A percentile compares a stretch with the other conserved stretches of the same genome.
phyloP scores from a whole-genome alignment of 1,140 invertebrate genomes.

The Leguminivora glycinivorella region DNA sequence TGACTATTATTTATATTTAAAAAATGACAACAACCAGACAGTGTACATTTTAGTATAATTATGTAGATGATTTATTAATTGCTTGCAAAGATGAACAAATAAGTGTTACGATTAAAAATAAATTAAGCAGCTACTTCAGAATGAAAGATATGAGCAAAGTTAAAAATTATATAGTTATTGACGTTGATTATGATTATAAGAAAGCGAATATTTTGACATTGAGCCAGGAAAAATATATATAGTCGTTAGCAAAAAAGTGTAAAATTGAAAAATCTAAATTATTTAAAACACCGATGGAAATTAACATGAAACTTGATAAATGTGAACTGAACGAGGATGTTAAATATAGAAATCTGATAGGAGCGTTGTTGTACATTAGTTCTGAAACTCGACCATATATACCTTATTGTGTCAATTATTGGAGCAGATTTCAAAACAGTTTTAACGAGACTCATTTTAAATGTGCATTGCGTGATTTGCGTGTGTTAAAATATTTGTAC shows the following conservation, averaged over 20 bases:
- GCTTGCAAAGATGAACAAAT: slow-evolving; percentile 41
- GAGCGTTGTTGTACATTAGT: no score
- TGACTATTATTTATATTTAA: slow-evolving; percentile 45
- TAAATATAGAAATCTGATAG: no score
- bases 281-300: no score
- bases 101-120: slow-evolving; percentile 44
- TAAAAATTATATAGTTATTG: no score
- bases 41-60: slow-evolving; percentile 40
- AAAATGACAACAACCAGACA: slow-evolving; percentile 39
- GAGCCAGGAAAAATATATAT: no score
- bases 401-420: no score
- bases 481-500: no score
- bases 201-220: no score
- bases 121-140: slow-evolving; percentile 49
- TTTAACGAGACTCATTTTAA: slow-evolving; percentile 58
- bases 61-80: slow-evolving; percentile 37
- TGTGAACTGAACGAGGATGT: background rate
- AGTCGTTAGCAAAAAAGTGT: no score
- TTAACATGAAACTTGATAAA: slow-evolving; percentile 40
- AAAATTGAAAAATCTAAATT: no score
- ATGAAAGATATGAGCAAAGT: slow-evolving; percentile 57
- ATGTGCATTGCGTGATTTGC: slow-evolving; percentile 54
- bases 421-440: slow-evolving; percentile 56
- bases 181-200: no score
- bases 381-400: no score